Percentiles rank a stretch among this genome's conserved stretches.
Evolutionary conservation across 2,797 vertebrate genomes (phyloP).

Genomic region (Melanotaenia pygmaea): DNA sequence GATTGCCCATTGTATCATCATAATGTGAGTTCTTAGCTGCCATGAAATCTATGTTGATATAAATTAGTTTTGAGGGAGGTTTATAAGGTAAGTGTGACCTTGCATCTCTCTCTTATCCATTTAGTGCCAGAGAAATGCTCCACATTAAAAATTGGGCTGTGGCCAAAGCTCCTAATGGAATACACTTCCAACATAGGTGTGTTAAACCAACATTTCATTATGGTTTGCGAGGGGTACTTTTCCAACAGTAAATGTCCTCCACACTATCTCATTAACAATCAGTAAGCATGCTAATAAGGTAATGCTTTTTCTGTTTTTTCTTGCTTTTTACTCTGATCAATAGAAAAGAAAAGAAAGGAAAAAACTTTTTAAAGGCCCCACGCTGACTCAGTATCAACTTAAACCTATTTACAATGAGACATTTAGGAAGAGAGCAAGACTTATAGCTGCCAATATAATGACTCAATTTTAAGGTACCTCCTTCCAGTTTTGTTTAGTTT

Average conservation of each 20-base stretch:
- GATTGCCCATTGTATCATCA: conserved; percentile 22
- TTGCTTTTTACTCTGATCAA: background rate
- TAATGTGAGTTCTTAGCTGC: conserved; percentile 12
- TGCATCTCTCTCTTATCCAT: conserved; percentile 25
- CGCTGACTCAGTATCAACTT: background rate
- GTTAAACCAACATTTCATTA: background rate
- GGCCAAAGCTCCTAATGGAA: background rate
- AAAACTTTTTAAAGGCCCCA: too few relatives aligned
- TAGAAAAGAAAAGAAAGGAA: background rate
- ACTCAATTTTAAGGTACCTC: background rate
- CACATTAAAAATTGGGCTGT: conserved; percentile 2
- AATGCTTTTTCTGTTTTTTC: background rate
- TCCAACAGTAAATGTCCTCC: background rate
- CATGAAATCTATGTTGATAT: conserved; percentile 22
- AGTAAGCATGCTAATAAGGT: background rate
- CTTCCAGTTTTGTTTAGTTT: conserved; percentile 19
- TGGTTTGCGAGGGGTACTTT: background rate
- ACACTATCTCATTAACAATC: background rate
- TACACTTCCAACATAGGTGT: background rate
- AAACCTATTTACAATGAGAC: background rate
- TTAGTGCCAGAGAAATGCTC: conserved; percentile 16
- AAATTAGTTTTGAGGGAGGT: conserved; percentile 22
- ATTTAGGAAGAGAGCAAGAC: background rate
- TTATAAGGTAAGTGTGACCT: conserved; percentile 4
- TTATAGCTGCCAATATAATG: background rate